These are phyloP conservation scores for Zelleria hepariella DNA, from an alignment of 2,888 invertebrate species.

Conservation along the genomic window DNA sequence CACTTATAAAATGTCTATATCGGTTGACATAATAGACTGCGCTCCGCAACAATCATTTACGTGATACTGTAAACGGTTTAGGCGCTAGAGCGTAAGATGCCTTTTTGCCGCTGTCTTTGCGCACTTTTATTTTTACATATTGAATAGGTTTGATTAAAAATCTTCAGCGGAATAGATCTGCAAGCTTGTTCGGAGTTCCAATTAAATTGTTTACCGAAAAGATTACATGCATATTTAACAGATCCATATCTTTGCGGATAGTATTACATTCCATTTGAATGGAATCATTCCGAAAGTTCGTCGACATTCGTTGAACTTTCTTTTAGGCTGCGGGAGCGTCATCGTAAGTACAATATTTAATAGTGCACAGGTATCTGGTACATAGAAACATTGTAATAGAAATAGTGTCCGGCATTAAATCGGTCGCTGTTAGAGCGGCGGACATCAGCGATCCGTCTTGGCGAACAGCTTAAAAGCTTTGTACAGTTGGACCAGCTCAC, in stretches of 20 bases:
- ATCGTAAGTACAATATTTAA: background rate
- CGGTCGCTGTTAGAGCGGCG: constrained; percentile 1
- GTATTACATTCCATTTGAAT: background rate
- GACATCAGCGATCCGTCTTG: constrained; percentile 6
- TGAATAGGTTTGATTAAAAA: background rate
- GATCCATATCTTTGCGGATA: background rate
- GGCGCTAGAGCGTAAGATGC: constrained; percentile 44
- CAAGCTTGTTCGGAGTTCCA: background rate
- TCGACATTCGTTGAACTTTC: background rate
- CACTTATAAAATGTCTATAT: constrained; percentile 65
- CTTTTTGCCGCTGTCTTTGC: constrained; percentile 25
- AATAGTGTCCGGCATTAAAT: constrained; percentile 6
- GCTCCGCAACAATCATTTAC: constrained; percentile 34
- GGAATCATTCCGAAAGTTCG: background rate
- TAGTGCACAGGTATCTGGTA: background rate
- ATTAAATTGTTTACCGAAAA: background rate
- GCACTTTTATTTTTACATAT: constrained; percentile 26
- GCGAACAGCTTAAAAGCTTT: constrained; percentile 9
- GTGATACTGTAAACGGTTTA: constrained; percentile 39
- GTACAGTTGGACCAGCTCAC: background rate
- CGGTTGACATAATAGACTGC: constrained; percentile 60
- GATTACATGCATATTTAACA: background rate
- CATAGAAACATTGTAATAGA: constrained; percentile 1
- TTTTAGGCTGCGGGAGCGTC: background rate
- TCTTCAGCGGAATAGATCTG: background rate